These are phyloP conservation scores for Leptinotarsa defecta DNA, from an alignment of 1,140 invertebrate species.

Conservation along the genomic window DNA sequence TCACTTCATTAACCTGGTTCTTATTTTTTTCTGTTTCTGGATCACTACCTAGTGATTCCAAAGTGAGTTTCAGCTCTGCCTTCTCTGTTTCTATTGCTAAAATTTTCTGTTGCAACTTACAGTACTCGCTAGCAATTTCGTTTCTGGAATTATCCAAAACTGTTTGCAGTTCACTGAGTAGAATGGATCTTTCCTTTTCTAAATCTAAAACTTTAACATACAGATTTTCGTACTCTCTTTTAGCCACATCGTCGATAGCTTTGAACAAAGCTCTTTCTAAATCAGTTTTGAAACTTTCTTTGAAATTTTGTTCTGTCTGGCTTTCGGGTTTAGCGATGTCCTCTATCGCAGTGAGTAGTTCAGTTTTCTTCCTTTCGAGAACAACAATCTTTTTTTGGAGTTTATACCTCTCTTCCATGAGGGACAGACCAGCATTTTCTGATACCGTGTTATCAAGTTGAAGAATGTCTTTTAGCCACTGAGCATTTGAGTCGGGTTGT, in stretches of 20 bases:
- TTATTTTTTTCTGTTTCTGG: conserved; percentile 7
- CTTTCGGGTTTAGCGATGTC: conserved; percentile 28
- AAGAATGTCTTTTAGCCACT: conserved; percentile 36
- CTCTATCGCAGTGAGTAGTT: conserved; percentile 35
- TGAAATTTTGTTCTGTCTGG: neutral
- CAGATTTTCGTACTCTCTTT: conserved; percentile 32
- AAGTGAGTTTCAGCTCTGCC: conserved; percentile 12
- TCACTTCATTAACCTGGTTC: neutral
- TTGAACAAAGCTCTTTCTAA: conserved; percentile 24
- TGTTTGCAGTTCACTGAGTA: conserved; percentile 33
- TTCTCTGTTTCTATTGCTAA: conserved; percentile 33
- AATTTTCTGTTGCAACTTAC: conserved; percentile 35
- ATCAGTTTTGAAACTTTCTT: conserved; percentile 26
- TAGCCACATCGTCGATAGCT: conserved; percentile 11
- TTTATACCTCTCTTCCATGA: conserved; percentile 31
- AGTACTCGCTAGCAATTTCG: conserved; percentile 37
- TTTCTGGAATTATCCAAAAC: conserved; percentile 37
- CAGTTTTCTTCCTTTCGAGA: conserved; percentile 37
- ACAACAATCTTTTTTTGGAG: conserved; percentile 35
- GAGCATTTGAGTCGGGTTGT: conserved; percentile 31
- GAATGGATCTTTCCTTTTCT: conserved; percentile 35
- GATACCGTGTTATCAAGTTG: conserved; percentile 29
- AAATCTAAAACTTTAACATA: conserved; percentile 36
- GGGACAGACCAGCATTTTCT: neutral
- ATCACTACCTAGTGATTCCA: neutral